Conservation (phyloP, 2,797 vertebrate species). For the Peromyscus nudipes region DNA sequence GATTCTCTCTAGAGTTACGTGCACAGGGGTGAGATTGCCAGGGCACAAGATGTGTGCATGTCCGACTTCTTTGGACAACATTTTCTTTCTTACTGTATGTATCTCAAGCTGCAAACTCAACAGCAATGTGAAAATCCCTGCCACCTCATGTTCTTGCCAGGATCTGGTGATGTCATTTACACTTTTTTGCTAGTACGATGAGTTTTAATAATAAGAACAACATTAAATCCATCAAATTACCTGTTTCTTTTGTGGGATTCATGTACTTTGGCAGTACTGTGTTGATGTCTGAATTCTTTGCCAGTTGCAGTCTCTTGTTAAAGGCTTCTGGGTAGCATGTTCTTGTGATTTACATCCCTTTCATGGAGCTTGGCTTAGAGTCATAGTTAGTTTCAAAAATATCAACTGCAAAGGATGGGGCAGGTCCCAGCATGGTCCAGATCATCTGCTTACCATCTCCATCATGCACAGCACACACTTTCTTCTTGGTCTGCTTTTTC, state of each 20-base stretch:
- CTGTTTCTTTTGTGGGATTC: not conserved
- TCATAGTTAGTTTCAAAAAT: not conserved
- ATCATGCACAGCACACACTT: not conserved
- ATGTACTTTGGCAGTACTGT: not conserved
- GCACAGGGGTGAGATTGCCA: not conserved
- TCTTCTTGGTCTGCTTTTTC: not conserved
- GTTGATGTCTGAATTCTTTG: slow-evolving; percentile 43
- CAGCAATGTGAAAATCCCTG: not conserved
- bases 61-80: not conserved
- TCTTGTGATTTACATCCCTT: slow-evolving; percentile 15
- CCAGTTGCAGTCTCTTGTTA: not conserved
- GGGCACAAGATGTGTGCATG: not conserved
- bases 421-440: not conserved
- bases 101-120: not conserved
- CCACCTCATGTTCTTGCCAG: not conserved
- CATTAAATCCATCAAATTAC: not conserved
- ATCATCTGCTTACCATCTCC: not conserved
- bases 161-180: not conserved
- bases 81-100: not conserved
- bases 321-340: not conserved
- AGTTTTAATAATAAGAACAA: slow-evolving; percentile 8
- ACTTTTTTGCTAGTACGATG: not conserved
- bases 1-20: not conserved
- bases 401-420: not conserved
- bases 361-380: not conserved